phyloP scores from a whole-genome alignment of 1,140 invertebrate species.

The Mizuhopecten yessoensis region DNA sequence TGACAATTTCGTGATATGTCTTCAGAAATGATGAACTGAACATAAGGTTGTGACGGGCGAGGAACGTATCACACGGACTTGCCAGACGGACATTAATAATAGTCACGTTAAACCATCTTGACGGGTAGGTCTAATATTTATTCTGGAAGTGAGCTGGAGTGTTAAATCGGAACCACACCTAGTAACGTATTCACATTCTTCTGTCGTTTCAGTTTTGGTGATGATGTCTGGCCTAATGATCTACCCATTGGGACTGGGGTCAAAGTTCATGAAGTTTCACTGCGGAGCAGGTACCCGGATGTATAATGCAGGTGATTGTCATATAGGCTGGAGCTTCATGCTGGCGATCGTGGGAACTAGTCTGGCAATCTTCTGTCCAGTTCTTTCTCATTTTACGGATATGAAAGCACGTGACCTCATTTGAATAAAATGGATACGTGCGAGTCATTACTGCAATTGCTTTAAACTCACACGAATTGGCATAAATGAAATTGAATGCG shows the following conservation, averaged over 20 bases:
- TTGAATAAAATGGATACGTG: not conserved
- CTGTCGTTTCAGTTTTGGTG: slow-evolving; percentile 74
- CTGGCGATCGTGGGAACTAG: slow-evolving; percentile 83
- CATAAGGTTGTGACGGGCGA: no score
- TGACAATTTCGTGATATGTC: no score
- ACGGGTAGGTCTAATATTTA: no score
- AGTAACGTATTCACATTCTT: not conserved
- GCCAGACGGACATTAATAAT: no score
- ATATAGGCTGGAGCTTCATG: slow-evolving; percentile 84
- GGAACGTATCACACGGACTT: no score
- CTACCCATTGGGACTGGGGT: slow-evolving; percentile 83
- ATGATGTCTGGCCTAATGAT: slow-evolving; percentile 80
- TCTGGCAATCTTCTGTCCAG: slow-evolving; percentile 83
- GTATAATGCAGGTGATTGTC: slow-evolving; percentile 80
- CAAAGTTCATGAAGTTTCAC: slow-evolving; percentile 80
- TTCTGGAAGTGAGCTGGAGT: no score
- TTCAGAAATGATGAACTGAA: no score
- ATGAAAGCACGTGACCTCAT: slow-evolving; percentile 64
- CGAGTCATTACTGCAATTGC: not conserved
- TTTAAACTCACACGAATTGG: not conserved
- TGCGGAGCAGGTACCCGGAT: slow-evolving; percentile 76
- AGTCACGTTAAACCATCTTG: no score
- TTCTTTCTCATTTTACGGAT: slow-evolving; percentile 79
- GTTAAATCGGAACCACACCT: no score
- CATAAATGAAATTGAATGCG: not conserved